Evolutionary conservation across 2,797 vertebrate genomes (phyloP), one percentile per base, ranked within the genome.

Genomic region (Rachycentron canadum): DNA sequence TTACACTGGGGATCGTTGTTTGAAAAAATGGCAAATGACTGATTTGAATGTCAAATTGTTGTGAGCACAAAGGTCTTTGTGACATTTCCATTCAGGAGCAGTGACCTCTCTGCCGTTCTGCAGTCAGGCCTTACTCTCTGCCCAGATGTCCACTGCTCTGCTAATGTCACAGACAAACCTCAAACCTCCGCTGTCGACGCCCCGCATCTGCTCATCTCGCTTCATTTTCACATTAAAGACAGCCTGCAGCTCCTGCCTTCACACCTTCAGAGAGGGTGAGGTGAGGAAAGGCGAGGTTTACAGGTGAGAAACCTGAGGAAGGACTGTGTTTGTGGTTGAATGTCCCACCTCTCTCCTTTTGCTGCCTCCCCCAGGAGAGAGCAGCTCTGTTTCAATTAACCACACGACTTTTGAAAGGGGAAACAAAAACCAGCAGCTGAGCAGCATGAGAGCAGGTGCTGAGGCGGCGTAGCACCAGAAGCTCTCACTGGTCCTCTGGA

Each of bases 1-100:
- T 43, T 30, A 28, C 69, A 53, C 61, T 7, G 30, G 61, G 65
- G 58, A 83, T 69, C 50, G 64, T 25, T 30, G 13, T 69, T 67
- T 78, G 60, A 57, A 73, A 47, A 84, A 87, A 78, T 83, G 78
- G 58, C 69, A 82, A 65, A 69, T 77, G 76, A 72, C 79, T 74
- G 77, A 86, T 92, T 89, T 89, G 80, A 92, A 91, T 85, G 86
- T 86, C 69, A 84, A 88, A 87, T 88, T 52, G 60, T 52, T 50
- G 36, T 23, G 47, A 83, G 69, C 76, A 78, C 73, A 77, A 79
- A 87, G 67, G 84, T 79, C 78, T 47, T 50, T 19, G 62, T 87
- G 87, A 83, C 86, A 88, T 91, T 91, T 90, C 47, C 43, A 36
- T 90, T 49, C 74, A 2, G 25, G 71, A 78, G 63, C 71, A n/a